A percentile compares a stretch with the other conserved stretches of the same genome.
Evolutionary conservation across 1,140 invertebrate species (phyloP).

Genomic region (Diorhabda elongata): DNA sequence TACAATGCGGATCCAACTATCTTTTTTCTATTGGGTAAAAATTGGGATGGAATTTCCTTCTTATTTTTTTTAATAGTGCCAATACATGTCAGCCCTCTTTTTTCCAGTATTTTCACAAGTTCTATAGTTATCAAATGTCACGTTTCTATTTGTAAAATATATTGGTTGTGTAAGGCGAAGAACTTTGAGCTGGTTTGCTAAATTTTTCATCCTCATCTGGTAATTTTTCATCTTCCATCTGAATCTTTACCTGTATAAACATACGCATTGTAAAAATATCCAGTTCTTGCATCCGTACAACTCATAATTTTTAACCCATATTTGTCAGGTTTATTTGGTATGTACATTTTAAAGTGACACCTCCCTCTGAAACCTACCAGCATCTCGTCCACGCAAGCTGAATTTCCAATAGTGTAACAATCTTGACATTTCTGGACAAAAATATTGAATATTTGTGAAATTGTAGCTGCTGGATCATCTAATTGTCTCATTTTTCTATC

Average conservation of each 20-base stretch:
- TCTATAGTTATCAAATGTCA: slow-evolving; percentile 46
- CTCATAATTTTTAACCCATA: slow-evolving; percentile 20
- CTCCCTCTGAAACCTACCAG: slow-evolving; percentile 17
- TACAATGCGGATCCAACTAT: too few relatives aligned
- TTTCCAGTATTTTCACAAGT: slow-evolving; percentile 26
- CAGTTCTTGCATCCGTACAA: slow-evolving; percentile 13
- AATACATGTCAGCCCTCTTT: slow-evolving; percentile 34
- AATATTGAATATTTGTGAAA: slow-evolving; percentile 15
- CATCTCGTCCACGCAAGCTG: slow-evolving; percentile 18
- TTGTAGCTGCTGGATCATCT: slow-evolving; percentile 11
- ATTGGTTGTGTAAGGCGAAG: slow-evolving; percentile 36
- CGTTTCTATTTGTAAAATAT: slow-evolving; percentile 38
- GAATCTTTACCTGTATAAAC: slow-evolving; percentile 17
- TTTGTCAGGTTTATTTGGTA: slow-evolving; percentile 19
- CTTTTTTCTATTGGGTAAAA: slow-evolving; percentile 21
- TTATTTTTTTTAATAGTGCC: slow-evolving; percentile 43
- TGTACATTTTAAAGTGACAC: slow-evolving; percentile 19
- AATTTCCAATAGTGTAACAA: slow-evolving; percentile 6
- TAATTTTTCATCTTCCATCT: slow-evolving; percentile 18
- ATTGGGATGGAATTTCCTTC: slow-evolving; percentile 38
- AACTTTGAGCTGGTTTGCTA: slow-evolving; percentile 31
- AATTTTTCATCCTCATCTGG: slow-evolving; percentile 15
- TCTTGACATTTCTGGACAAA: slow-evolving; percentile 16
- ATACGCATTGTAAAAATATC: slow-evolving; percentile 18
- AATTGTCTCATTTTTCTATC: slow-evolving; percentile 12